Conservation (phyloP, 2,113 vertebrate genomes). For the Calypte anna region DNA sequence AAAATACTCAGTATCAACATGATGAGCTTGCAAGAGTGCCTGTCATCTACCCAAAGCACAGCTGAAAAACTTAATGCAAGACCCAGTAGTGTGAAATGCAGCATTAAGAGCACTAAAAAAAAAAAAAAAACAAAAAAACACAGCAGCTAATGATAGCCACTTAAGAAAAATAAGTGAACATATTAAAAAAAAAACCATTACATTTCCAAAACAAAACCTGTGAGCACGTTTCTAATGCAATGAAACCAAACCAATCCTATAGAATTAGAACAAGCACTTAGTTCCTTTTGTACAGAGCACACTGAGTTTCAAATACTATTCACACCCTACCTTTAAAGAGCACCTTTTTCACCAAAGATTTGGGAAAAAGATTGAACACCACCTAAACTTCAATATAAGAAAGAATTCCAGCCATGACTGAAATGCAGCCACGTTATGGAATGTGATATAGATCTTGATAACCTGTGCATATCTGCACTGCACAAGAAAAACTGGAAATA, state of each 20-base stretch:
- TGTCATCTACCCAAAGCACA: not conserved
- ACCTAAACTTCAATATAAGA: not conserved
- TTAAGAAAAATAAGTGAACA: not conserved
- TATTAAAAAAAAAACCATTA: not conserved
- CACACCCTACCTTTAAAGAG: not conserved
- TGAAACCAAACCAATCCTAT: not conserved
- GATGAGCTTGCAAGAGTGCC: not conserved
- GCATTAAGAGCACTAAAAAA: not conserved
- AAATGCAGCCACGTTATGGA: not conserved
- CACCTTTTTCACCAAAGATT: not conserved
- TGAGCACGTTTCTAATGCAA: not conserved
- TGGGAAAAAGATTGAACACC: not conserved
- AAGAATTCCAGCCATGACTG: not conserved
- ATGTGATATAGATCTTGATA: not conserved
- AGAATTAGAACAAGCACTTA: not conserved
- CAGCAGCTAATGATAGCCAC: not conserved
- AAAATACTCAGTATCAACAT: fast-evolving
- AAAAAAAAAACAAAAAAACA: too few relatives aligned
- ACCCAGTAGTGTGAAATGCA: not conserved
- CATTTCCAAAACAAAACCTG: not conserved
- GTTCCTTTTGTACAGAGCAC: not conserved
- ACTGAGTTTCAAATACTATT: not conserved
- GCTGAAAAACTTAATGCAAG: not conserved
- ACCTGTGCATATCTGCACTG: not conserved
- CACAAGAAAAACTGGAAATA: not conserved